Evolutionary conservation across 2,113 vertebrate species (phyloP), one percentile per base, ranked within the genome.

Genomic region (Balaeniceps rex): DNA sequence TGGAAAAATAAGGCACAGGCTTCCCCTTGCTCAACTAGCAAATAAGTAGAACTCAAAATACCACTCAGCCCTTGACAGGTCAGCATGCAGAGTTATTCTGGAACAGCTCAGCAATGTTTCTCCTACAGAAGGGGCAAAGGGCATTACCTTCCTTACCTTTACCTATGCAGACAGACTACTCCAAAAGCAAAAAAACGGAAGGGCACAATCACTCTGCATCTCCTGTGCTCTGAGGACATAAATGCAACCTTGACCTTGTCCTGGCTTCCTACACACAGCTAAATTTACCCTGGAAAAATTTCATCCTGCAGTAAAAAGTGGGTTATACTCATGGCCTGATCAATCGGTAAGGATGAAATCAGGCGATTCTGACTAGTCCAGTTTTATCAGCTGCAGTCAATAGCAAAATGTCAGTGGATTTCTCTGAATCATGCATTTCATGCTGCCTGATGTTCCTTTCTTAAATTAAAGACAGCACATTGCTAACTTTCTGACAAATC

Each of bases 401-500:
- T 34, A 70, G 46, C n/a, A 90, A 92, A 95, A 77, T 83, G 85
- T 72, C 87, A 64, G 77, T 92, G 61, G 42, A 83, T 91, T 88
- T 95, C 63, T 93, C 93, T 90, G 93, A 93, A 91, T 97, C 60
- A 90, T 60, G 55, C 68, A 86, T 86, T 93, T 92, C 69, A 90
- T 78, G 71, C 47, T 94, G 88, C 51, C 55, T 86, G 81, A 88
- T 97, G 87, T 83, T 94, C 77, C 52, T 93, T 95, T 95, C 85
- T 91, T 23, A 92, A 95, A 84, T 93, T 94, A 87, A 90, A 93
- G n/a, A 63, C 82, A 90, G 84, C 47, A 86, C 83, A 71, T 75
- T 57, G 75, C 4, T 40, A 94, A 93, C 93, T 88, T 91, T 93
- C 84, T 96, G 96, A 94, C 94, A 96, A 96, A 94, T 82, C 95